Conservation (phyloP, 2,888 invertebrate species). For the Clitarchus hookeri region DNA sequence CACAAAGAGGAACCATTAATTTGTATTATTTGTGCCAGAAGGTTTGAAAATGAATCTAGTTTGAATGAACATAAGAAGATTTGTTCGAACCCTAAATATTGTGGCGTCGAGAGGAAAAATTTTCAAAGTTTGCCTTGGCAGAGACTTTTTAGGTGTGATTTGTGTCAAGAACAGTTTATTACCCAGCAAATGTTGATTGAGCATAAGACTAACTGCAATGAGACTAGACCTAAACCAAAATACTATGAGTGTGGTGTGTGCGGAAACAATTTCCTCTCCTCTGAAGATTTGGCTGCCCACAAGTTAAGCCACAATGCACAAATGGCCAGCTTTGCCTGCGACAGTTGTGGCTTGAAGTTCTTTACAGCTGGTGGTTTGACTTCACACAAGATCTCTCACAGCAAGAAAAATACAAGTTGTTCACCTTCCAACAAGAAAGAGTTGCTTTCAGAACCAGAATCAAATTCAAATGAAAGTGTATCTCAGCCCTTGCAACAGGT, state of each 20-base stretch:
- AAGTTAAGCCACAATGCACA: not conserved
- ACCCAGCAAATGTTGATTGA: not conserved
- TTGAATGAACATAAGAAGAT: not conserved
- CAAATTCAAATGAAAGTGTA: not conserved
- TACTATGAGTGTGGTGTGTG: not conserved
- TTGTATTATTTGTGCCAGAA: not conserved
- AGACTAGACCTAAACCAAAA: not conserved
- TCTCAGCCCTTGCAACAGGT: not conserved
- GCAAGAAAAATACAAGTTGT: not conserved
- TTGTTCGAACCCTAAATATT: not conserved
- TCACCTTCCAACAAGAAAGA: not conserved
- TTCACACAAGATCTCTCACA: not conserved
- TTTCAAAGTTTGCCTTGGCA: not conserved
- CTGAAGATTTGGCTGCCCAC: not conserved
- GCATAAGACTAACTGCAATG: not conserved
- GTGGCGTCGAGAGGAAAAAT: not conserved
- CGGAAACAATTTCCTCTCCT: not conserved
- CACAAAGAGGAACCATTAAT: not conserved
- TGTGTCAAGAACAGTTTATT: constrained; percentile 8
- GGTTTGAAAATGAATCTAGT: not conserved
- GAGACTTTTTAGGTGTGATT: not conserved
- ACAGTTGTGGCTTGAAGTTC: constrained; percentile 8
- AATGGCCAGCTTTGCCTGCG: not conserved
- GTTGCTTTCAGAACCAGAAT: not conserved
- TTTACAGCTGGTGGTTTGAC: not conserved